These are phyloP conservation scores for Metridium senile DNA, from an alignment of 92 coral and sea anemone species.

Conservation along the genomic window DNA sequence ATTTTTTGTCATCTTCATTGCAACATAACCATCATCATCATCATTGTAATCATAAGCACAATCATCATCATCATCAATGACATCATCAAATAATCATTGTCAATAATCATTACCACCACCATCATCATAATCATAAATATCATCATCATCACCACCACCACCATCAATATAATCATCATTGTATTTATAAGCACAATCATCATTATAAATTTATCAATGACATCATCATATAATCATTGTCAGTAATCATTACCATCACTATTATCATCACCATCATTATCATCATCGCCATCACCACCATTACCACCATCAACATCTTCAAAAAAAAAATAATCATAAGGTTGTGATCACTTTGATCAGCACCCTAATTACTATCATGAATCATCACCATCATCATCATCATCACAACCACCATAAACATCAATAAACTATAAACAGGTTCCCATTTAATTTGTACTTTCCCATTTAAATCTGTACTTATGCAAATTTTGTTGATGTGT, in stretches of 20 bases:
- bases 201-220: not conserved
- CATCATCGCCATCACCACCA: conserved; percentile 1
- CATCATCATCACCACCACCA: not conserved
- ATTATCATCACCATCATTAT: not conserved
- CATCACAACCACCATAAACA: no score
- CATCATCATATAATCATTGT: not conserved
- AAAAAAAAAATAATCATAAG: not conserved
- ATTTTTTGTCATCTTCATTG: no score
- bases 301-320: not conserved
- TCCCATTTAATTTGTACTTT: no score
- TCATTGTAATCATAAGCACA: not conserved
- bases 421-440: no score
- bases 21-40: not conserved
- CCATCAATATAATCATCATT: not conserved
- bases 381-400: no score
- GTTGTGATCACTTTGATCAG: no score
- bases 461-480: no score
- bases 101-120: not conserved
- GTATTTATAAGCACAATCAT: not conserved
- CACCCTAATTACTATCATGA: no score
- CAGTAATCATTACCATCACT: not conserved
- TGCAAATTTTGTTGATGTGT: no score
- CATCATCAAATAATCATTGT: not conserved
- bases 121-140: not conserved
- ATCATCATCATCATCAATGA: not conserved